Percentiles rank a stretch among this genome's conserved stretches.
phyloP scores from a whole-genome alignment of 2,797 vertebrate genomes.

The Lutjanus campechanus region DNA sequence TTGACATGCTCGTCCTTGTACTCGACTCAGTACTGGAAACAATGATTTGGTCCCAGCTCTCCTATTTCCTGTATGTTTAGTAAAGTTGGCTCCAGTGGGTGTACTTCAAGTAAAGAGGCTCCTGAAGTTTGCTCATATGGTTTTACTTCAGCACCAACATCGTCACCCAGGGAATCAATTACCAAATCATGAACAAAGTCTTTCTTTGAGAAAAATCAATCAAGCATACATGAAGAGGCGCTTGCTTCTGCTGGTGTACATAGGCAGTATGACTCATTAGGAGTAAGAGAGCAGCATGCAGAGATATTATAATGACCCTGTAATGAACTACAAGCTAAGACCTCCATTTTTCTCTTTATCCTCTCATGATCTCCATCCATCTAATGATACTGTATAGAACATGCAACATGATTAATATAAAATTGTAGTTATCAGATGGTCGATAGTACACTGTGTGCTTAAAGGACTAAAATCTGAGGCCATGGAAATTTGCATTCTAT shows the following conservation, averaged over 20 bases:
- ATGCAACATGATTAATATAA: background rate
- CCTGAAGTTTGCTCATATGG: background rate
- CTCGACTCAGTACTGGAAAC: too few species aligned
- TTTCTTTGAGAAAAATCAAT: conserved; percentile 12
- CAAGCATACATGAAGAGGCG: background rate
- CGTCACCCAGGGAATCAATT: background rate
- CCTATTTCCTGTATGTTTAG: background rate
- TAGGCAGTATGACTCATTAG: conserved; percentile 1
- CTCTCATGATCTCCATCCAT: background rate
- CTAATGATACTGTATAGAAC: conserved; percentile 4
- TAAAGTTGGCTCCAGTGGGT: background rate
- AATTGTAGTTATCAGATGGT: background rate
- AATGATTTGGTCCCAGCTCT: too few species aligned
- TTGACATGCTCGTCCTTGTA: too few species aligned
- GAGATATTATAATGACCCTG: conserved; percentile 3
- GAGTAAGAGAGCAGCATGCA: background rate
- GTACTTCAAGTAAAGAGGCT: background rate
- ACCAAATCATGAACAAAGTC: conserved; percentile 7
- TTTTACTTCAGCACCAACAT: conserved; percentile 1
- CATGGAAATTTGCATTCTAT: background rate
- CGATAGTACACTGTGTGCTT: background rate
- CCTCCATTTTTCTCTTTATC: background rate
- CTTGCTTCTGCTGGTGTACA: background rate
- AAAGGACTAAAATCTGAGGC: background rate
- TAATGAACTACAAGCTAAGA: background rate